Conservation (phyloP, 2,113 vertebrate genomes). For the Collichthys lucidus region DNA sequence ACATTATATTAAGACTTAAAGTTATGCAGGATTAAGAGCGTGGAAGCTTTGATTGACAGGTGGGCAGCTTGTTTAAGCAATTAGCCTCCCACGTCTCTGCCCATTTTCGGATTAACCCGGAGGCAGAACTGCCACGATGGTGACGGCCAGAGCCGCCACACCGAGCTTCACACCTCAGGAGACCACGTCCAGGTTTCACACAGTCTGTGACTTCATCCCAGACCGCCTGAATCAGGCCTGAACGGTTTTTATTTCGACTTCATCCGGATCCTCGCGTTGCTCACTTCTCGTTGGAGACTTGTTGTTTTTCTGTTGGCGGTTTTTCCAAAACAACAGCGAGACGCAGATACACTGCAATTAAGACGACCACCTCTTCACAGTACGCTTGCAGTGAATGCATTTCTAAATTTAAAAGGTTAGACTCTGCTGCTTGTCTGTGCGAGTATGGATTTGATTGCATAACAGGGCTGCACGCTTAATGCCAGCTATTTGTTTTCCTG, state of each 20-base stretch:
- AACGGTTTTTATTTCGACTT: neutral
- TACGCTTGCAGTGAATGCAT: constrained; percentile 16
- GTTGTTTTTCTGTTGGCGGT: neutral
- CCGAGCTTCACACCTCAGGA: too few species aligned
- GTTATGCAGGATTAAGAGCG: too few species aligned
- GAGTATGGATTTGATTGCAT: constrained; percentile 46
- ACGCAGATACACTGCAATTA: neutral
- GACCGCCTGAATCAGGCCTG: too few species aligned
- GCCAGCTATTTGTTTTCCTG: constrained; percentile 57
- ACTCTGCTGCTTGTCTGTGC: constrained; percentile 52
- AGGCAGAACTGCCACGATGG: too few species aligned
- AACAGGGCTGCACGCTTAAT: constrained; percentile 39
- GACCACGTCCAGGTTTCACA: too few species aligned
- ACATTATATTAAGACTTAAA: too few species aligned
- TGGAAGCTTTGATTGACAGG: too few species aligned
- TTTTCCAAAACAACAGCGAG: neutral
- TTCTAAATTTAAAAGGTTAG: constrained; percentile 22
- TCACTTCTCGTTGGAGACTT: neutral
- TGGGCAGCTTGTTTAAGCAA: too few species aligned
- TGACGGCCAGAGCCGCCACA: too few species aligned
- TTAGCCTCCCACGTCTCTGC: too few species aligned
- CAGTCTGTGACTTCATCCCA: too few species aligned
- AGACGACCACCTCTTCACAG: neutral
- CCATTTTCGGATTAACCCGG: too few species aligned
- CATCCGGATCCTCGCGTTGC: neutral